Conservation (phyloP, 2,113 vertebrate species). For the Labeo rohita region DNA sequence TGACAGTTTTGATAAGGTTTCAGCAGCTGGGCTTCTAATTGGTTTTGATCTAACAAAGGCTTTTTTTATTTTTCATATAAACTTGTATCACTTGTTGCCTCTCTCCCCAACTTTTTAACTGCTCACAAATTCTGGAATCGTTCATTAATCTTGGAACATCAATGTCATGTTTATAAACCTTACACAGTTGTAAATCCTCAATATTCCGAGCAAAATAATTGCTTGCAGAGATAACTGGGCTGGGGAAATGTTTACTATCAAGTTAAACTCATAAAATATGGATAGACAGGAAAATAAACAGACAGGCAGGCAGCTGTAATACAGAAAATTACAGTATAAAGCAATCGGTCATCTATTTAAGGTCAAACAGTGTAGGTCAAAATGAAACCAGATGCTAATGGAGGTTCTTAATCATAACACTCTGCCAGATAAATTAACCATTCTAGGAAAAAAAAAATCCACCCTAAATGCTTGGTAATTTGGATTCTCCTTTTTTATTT, state of each 20-base stretch:
- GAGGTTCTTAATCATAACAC: conserved; percentile 1
- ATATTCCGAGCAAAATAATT: background rate
- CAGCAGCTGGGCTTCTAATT: background rate
- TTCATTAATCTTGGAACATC: background rate
- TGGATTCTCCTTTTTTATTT: background rate
- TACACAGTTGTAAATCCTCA: background rate
- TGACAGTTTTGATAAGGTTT: background rate
- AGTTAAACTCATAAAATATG: background rate
- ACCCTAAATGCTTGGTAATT: background rate
- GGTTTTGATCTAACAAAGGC: background rate
- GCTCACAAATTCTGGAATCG: background rate
- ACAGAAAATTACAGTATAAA: background rate
- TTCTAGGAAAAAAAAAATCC: background rate
- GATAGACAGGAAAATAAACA: background rate
- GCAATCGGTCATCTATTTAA: background rate
- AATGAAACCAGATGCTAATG: background rate
- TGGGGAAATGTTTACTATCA: conserved; percentile 9
- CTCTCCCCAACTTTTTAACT: background rate
- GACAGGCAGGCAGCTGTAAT: background rate
- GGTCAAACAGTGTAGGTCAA: background rate
- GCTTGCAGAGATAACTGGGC: background rate
- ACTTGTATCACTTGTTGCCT: background rate
- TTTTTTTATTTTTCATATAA: background rate
- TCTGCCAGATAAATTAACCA: background rate
- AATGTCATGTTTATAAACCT: background rate